Percentiles rank a stretch among this genome's conserved stretches.
phyloP scores from a whole-genome alignment of 2,888 invertebrate species.

The Ypsolopha sequella region DNA sequence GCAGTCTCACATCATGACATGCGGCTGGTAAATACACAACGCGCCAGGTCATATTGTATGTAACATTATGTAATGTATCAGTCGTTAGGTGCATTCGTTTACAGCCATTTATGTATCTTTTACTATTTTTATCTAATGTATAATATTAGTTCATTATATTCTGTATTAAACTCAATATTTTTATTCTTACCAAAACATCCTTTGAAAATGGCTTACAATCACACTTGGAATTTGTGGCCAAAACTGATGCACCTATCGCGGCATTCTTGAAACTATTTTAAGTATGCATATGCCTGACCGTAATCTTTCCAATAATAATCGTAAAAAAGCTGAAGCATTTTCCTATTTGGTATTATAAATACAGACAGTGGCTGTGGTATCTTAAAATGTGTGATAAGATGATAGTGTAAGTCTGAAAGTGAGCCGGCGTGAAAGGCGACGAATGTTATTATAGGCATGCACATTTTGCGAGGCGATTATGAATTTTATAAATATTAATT shows the following conservation, averaged over 20 bases:
- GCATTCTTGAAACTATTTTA: conserved; percentile 39
- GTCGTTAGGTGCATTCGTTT: conserved; percentile 58
- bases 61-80: conserved; percentile 36
- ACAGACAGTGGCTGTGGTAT: conserved; percentile 72
- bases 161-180: background rate
- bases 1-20: conserved; percentile 43
- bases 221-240: conserved; percentile 9
- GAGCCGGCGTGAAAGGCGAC: conserved; percentile 42
- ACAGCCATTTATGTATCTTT: conserved; percentile 18
- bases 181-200: background rate
- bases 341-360: conserved; percentile 71
- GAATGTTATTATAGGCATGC: conserved; percentile 68
- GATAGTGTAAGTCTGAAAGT: conserved; percentile 36
- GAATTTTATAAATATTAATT: conserved; percentile 66
- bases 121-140: conserved; percentile 2
- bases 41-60: conserved; percentile 56
- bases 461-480: conserved; percentile 67
- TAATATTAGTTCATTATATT: conserved; percentile 9
- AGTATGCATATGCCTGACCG: conserved; percentile 46
- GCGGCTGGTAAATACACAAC: conserved; percentile 57
- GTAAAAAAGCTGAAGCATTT: conserved; percentile 56
- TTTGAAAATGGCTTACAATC: background rate
- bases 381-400: conserved; percentile 60
- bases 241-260: conserved; percentile 54
- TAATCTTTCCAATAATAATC: conserved; percentile 55